Conservation (phyloP, 2,113 vertebrate species). For the Corydoras sp. region DNA sequence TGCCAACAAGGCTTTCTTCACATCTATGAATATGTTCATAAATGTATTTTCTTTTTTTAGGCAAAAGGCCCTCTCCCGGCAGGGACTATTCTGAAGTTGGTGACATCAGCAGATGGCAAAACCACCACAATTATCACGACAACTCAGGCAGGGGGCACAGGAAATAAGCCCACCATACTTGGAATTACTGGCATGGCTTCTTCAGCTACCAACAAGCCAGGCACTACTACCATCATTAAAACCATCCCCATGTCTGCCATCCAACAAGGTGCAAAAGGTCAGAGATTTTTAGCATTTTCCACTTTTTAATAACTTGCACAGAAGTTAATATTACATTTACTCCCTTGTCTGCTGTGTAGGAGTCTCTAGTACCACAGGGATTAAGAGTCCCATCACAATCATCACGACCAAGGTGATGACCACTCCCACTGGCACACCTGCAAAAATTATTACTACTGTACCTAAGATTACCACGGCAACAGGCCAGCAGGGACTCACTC, state of each 20-base stretch:
- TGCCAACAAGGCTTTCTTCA: no score
- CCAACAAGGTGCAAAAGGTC: slow-evolving; percentile 58
- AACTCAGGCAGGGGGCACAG: slow-evolving; percentile 63
- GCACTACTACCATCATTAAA: slow-evolving; percentile 73
- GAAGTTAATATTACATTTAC: no score
- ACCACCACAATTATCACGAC: slow-evolving; percentile 77
- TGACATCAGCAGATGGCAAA: slow-evolving; percentile 77
- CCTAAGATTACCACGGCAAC: slow-evolving; percentile 67
- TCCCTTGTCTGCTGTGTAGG: no score
- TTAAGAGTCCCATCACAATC: slow-evolving; percentile 77
- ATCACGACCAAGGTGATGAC: slow-evolving; percentile 77
- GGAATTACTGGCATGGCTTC: slow-evolving; percentile 73
- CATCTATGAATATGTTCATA: no score
- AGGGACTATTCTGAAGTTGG: slow-evolving; percentile 75
- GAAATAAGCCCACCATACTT: slow-evolving; percentile 72
- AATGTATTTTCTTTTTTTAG: slow-evolving; percentile 43
- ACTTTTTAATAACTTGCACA: no score
- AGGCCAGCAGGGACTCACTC: slow-evolving; percentile 74
- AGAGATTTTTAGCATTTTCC: no score
- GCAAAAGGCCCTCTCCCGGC: slow-evolving; percentile 76
- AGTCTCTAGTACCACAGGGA: slow-evolving; percentile 63
- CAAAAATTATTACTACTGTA: slow-evolving; percentile 75
- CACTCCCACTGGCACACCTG: slow-evolving; percentile 63
- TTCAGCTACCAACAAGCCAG: slow-evolving; percentile 67
- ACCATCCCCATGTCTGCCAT: slow-evolving; percentile 79